These are phyloP conservation scores for Girardinichthys multiradiatus DNA, from an alignment of 2,113 vertebrate genomes.

Conservation along the genomic window DNA sequence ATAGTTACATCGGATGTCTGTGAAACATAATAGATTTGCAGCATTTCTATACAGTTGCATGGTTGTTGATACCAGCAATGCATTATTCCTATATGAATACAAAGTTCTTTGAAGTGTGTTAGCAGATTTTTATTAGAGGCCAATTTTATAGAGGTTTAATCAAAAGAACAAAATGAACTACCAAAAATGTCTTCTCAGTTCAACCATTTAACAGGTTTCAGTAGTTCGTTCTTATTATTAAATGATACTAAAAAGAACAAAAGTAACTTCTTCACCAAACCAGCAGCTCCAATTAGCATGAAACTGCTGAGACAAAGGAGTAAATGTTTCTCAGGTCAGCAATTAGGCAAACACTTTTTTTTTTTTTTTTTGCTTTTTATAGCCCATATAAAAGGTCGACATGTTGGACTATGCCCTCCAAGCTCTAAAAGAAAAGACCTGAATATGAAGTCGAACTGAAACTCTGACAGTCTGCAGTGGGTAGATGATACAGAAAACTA, in stretches of 20 bases:
- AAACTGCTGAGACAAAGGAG: slow-evolving; percentile 4
- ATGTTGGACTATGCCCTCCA: not conserved
- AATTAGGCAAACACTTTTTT: slow-evolving; percentile 24
- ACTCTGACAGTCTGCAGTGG: slow-evolving; percentile 47
- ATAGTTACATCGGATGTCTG: not conserved
- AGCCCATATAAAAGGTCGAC: slow-evolving; percentile 6
- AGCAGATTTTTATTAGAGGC: not conserved
- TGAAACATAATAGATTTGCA: not conserved
- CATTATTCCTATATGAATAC: slow-evolving; percentile 23
- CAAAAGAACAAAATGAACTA: not conserved
- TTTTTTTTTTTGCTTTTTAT: no score
- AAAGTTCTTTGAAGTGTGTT: not conserved
- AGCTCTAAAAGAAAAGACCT: not conserved
- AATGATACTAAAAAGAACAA: not conserved
- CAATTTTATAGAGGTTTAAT: not conserved
- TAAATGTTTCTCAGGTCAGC: slow-evolving; percentile 4
- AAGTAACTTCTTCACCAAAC: not conserved
- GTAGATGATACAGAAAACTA: slow-evolving; percentile 54
- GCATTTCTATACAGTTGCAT: slow-evolving; percentile 7
- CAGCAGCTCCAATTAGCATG: slow-evolving; percentile 3
- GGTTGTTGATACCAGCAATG: not conserved
- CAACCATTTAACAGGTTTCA: no score
- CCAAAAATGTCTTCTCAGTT: slow-evolving; percentile 1
- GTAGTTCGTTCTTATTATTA: not conserved
- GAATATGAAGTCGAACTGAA: slow-evolving; percentile 23